These are phyloP conservation scores for Emmelina monodactyla DNA, from an alignment of 2,888 invertebrate genomes.

Conservation along the genomic window DNA sequence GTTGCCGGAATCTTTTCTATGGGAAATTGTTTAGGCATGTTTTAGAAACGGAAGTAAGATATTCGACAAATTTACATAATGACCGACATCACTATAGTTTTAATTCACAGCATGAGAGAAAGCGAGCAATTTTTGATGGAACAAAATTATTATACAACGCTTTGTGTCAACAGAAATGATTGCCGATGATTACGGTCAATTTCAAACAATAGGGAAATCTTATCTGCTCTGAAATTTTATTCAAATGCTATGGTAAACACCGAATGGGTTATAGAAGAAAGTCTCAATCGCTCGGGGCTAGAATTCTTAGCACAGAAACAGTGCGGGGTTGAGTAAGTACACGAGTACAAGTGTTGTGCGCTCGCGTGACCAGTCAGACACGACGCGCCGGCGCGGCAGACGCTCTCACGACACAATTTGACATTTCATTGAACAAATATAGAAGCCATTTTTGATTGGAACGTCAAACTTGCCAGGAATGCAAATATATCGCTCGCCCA, in stretches of 20 bases:
- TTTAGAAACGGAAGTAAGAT: constrained; percentile 1
- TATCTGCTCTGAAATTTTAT: background rate
- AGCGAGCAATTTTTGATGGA: background rate
- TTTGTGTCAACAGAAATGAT: constrained; percentile 1
- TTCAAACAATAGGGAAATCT: background rate
- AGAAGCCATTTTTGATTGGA: constrained; percentile 53
- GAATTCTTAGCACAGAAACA: constrained; percentile 33
- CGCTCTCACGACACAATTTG: constrained; percentile 59
- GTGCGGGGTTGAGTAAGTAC: constrained; percentile 19
- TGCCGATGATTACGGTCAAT: background rate
- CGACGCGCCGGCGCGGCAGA: constrained; percentile 34
- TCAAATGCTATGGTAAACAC: constrained; percentile 1
- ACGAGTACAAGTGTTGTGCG: constrained; percentile 32
- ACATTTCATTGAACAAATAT: constrained; percentile 60
- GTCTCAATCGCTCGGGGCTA: constrained; percentile 34
- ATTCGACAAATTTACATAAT: background rate
- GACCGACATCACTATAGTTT: background rate
- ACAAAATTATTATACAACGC: background rate
- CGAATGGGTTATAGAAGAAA: constrained; percentile 18
- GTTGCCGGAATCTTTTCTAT: too few species aligned
- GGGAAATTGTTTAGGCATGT: too few species aligned
- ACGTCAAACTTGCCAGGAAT: constrained; percentile 34
- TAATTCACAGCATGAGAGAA: background rate
- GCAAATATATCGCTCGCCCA: constrained; percentile 26
- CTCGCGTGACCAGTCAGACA: constrained; percentile 51